A percentile compares a stretch with the other conserved stretches of the same genome.
These are phyloP conservation scores for Polyommatus icarus DNA, from an alignment of 2,888 invertebrate species.

Conservation along the genomic window DNA sequence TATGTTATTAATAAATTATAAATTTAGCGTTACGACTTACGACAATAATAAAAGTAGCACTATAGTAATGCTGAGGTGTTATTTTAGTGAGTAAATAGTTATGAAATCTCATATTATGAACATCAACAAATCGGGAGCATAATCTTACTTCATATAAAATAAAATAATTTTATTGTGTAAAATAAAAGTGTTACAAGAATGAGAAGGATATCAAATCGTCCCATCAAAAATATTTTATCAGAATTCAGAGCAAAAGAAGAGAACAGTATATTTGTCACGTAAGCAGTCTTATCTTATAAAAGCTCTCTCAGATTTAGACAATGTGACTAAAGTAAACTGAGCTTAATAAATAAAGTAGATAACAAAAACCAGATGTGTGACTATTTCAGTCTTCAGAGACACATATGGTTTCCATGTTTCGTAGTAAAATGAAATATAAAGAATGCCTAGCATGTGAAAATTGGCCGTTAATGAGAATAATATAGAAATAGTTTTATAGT, in stretches of 20 bases:
- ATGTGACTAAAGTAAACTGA: background rate
- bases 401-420: background rate
- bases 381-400: background rate
- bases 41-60: background rate
- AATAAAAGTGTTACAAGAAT: background rate
- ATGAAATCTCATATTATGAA: background rate
- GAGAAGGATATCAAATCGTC: background rate
- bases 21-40: no score
- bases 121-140: background rate
- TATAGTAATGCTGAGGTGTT: background rate
- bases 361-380: slow-evolving; percentile 1
- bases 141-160: background rate
- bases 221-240: background rate
- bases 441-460: no score
- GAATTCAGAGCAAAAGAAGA: background rate
- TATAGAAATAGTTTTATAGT: no score
- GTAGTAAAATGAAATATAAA: background rate
- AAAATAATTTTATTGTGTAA: background rate
- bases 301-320: background rate
- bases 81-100: background rate
- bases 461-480: no score
- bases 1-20: no score
- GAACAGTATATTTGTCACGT: background rate
- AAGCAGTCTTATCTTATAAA: background rate
- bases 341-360: background rate